Conservation (phyloP, 2,797 vertebrate genomes). For the Danio aesculapii region DNA sequence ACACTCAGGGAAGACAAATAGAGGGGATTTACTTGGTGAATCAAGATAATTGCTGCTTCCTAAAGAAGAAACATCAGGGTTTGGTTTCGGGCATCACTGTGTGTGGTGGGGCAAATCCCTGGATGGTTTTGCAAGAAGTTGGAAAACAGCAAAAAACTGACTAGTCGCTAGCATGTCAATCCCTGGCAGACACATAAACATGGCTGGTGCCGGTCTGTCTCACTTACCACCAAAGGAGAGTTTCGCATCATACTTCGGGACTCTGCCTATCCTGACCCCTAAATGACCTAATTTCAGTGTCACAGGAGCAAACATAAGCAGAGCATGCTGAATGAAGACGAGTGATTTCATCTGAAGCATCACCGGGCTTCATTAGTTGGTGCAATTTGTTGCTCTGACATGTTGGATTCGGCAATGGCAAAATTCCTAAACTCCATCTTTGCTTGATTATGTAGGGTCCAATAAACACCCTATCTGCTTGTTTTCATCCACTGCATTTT, state of each 20-base stretch:
- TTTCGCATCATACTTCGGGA: conserved; percentile 4
- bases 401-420: conserved; percentile 43
- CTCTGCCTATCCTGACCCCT: conserved; percentile 19
- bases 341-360: background rate
- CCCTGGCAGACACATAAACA: conserved; percentile 58
- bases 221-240: conserved; percentile 61
- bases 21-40: conserved; percentile 38
- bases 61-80: conserved; percentile 54
- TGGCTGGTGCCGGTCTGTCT: conserved; percentile 64
- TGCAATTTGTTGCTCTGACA: conserved; percentile 8
- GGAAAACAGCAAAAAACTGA: conserved; percentile 24
- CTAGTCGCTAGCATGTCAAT: conserved; percentile 58
- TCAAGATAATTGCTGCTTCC: conserved; percentile 53
- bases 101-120: conserved; percentile 28
- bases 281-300: background rate
- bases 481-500: conserved; percentile 19
- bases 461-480: conserved; percentile 52
- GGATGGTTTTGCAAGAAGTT: conserved; percentile 10
- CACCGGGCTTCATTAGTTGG: conserved; percentile 5
- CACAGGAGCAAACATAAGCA: background rate
- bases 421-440: conserved; percentile 49
- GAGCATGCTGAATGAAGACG: background rate
- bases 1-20: conserved; percentile 3
- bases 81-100: conserved; percentile 48
- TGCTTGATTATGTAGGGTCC: conserved; percentile 43